phyloP scores from a whole-genome alignment of 2,888 invertebrate species.

The Mesorhabditis sp. region DNA sequence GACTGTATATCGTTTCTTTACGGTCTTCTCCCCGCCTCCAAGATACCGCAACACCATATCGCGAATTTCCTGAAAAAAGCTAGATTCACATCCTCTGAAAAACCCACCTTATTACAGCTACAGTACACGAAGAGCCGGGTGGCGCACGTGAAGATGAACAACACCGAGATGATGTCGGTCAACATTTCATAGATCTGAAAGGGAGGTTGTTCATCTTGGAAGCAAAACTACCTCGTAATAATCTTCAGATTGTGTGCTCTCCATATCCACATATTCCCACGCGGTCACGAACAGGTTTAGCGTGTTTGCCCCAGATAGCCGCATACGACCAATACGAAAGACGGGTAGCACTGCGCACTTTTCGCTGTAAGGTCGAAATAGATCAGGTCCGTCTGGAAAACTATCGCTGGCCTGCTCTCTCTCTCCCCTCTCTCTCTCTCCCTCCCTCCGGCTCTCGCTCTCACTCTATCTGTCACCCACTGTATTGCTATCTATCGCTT shows the following conservation, averaged over 20 bases:
- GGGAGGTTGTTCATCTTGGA: too few relatives aligned
- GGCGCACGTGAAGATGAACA: conserved; percentile 53
- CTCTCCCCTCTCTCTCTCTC: too few relatives aligned
- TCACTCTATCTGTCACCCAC: too few relatives aligned
- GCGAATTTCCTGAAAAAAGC: conserved; percentile 6
- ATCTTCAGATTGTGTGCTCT: conserved; percentile 41
- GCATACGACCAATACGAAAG: conserved; percentile 54
- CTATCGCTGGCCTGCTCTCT: too few relatives aligned
- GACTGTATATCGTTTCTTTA: neutral
- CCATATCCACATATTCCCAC: conserved; percentile 52
- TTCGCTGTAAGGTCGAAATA: conserved; percentile 26
- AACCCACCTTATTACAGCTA: conserved; percentile 43
- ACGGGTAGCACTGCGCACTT: conserved; percentile 53
- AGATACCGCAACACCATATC: neutral
- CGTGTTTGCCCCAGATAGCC: conserved; percentile 50
- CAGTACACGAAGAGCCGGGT: conserved; percentile 49
- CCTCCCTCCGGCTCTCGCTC: too few relatives aligned
- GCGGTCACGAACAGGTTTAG: conserved; percentile 51
- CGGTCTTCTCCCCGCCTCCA: neutral
- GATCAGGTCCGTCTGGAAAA: too few relatives aligned
- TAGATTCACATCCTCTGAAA: too few relatives aligned
- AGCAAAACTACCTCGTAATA: conserved; percentile 34
- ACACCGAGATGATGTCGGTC: conserved; percentile 49
- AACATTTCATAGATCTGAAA: conserved; percentile 50
- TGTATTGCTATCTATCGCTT: too few relatives aligned